Base-by-base conservation (phyloP, 2,888 invertebrate genomes). In the Euphydryas editha region DNA sequence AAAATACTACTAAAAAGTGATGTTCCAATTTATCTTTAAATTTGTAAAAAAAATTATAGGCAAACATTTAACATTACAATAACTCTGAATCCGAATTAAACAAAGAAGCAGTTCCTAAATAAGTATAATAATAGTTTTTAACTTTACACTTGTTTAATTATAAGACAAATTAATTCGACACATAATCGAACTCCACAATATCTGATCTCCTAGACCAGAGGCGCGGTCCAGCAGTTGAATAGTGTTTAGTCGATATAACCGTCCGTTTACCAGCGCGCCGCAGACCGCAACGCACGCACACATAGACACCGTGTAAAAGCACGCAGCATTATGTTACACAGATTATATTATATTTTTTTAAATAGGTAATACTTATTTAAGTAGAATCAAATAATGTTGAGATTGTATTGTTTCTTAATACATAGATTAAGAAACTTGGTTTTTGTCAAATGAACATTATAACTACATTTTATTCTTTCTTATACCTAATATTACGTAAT, bases 241-340 rank as follows among this genome's bases (percentile, higher is more conserved):
- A 82, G 86, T 85, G 79, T 89, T 90, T 89, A 90, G 88, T 85
- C 80, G 79, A 86, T 82, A 87, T 90, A 89, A 90, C 80, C 74
- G 84, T 83, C 84, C 88, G 86, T 90, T 90, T 89, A 90, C 84
- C 79, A 83, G 79, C 73, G 81, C 84, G 83, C 82, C 84, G 83
- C 76, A 72, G 77, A 90, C 90, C 89, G 81, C 90, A 89, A 77
- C 77, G 71, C 77, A 72, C 76, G 72, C 79, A 79, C 77, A 64
- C 65, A 65, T 36, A 30, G 13, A 47, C 57, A 59, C 54, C n/a
- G 18, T 42, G 67, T 67, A 64, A 64, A 64, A 62, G 60, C 62
- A 55, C 59, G 65, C 57, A 62, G 70, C 68, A 65, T 70, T 68
- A 62, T 60, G 44, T 70, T 70, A 70, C 70, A 70, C 20, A 59